Conservation (phyloP, 2,797 vertebrate species). For the Austrolebias charrua region DNA sequence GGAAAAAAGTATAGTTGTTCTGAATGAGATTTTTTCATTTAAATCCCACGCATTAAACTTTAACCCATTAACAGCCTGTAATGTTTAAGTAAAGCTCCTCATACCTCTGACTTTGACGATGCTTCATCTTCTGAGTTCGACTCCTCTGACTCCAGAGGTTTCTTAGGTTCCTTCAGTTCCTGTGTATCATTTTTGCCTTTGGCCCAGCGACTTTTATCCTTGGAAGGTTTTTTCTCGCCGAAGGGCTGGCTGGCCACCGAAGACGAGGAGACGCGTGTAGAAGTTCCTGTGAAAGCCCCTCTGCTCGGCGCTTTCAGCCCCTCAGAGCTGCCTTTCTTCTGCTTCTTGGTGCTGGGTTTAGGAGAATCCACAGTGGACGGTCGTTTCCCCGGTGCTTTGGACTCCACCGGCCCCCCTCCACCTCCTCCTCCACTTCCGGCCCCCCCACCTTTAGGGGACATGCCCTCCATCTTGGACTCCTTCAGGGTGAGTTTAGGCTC, state of each 20-base stretch:
- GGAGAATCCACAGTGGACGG: conserved; percentile 90
- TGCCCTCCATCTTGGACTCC: conserved; percentile 93
- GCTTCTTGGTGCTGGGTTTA: conserved; percentile 93
- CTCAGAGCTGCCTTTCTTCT: conserved; percentile 92
- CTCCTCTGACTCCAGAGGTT: conserved; percentile 88
- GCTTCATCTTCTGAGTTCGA: conserved; percentile 96
- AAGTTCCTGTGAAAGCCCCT: conserved; percentile 79
- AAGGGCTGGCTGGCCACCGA: conserved; percentile 69
- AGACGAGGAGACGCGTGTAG: conserved; percentile 84
- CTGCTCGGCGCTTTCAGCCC: conserved; percentile 75
- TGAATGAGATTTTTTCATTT: neutral
- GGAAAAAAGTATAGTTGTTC: neutral
- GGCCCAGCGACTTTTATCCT: conserved; percentile 88
- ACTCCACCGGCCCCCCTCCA: conserved; percentile 61
- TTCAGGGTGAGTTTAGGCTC: conserved; percentile 96
- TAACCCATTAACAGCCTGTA: neutral
- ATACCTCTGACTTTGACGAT: conserved; percentile 96
- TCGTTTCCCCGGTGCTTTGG: conserved; percentile 90
- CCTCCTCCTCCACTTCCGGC: conserved; percentile 71
- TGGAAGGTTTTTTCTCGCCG: conserved; percentile 88
- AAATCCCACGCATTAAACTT: neutral
- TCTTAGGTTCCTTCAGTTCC: conserved; percentile 89
- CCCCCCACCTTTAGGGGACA: conserved; percentile 92
- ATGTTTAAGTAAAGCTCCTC: neutral
- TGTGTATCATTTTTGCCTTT: conserved; percentile 86